A percentile compares a stretch with the other conserved stretches of the same genome.
These are phyloP conservation scores for Corythaixoides concolor DNA, from an alignment of 2,113 vertebrate species.

Conservation along the genomic window DNA sequence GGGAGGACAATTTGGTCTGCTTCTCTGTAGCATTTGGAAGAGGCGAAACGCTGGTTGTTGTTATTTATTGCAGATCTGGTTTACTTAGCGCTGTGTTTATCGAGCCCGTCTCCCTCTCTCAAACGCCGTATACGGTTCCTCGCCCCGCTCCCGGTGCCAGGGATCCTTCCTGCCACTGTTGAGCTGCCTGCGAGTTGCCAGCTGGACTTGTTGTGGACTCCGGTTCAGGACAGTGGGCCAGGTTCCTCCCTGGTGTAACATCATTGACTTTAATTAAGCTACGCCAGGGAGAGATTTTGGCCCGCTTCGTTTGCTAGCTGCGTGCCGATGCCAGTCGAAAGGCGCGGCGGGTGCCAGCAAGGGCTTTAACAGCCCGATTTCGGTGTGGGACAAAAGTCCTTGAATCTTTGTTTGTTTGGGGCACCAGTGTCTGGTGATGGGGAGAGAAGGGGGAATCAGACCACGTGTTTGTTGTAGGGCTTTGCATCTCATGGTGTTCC, in stretches of 20 bases:
- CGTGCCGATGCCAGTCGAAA: background rate
- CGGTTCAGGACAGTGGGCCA: conserved; percentile 53
- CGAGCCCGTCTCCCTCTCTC: background rate
- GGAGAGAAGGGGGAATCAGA: background rate
- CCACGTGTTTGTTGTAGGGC: rapidly evolving
- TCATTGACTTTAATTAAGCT: conserved; percentile 57
- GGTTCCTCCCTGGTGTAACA: conserved; percentile 61
- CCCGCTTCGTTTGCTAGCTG: background rate
- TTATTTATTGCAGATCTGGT: conserved; percentile 22
- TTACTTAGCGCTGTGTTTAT: conserved; percentile 9
- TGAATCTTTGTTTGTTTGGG: background rate
- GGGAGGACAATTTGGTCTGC: background rate
- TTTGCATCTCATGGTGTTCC: rapidly evolving
- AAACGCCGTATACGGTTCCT: background rate
- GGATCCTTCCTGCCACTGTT: background rate
- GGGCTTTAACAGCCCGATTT: background rate
- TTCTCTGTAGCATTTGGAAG: conserved; percentile 11
- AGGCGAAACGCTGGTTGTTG: background rate
- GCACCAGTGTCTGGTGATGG: background rate
- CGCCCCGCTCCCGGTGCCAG: background rate
- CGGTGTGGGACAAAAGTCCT: background rate
- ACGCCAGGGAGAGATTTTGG: conserved; percentile 47
- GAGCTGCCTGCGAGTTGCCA: conserved; percentile 28
- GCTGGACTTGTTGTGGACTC: conserved; percentile 56
- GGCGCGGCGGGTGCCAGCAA: background rate